phyloP scores from a whole-genome alignment of 2,113 vertebrate species.

The Petrocephalus zakoni region DNA sequence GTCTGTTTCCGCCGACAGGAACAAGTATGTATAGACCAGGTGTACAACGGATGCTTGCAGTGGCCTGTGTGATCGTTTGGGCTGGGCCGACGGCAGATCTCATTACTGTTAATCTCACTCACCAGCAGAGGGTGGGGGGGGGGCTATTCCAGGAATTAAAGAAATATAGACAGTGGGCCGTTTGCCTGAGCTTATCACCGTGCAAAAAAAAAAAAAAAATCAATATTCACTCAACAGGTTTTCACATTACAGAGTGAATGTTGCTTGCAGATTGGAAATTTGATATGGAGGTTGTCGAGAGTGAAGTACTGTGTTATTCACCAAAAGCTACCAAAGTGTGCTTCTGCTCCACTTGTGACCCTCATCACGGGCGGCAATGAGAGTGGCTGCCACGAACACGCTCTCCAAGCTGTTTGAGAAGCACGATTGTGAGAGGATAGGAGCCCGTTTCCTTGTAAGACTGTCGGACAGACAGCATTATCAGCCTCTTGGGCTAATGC shows the following conservation, averaged over 20 bases:
- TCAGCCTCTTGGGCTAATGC: too few species aligned
- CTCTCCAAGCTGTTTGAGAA: not conserved
- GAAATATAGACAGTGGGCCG: not conserved
- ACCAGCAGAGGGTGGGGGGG: not conserved
- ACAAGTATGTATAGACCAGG: not conserved
- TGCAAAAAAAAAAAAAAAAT: not conserved
- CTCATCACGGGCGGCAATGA: not conserved
- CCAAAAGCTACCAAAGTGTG: not conserved
- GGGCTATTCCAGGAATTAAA: not conserved
- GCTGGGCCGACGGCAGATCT: not conserved
- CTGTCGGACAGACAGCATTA: not conserved
- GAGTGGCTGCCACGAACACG: not conserved
- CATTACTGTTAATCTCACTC: not conserved
- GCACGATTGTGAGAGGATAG: not conserved
- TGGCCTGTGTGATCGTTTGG: not conserved
- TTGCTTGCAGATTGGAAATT: not conserved
- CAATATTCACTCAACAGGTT: constrained; percentile 8
- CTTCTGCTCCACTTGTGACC: not conserved
- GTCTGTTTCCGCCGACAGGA: too few species aligned
- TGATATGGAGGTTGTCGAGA: not conserved
- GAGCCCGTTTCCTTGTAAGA: not conserved
- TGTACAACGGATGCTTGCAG: not conserved
- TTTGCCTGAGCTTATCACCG: not conserved
- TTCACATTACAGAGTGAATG: not conserved
- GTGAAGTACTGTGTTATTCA: not conserved